Percentiles rank a stretch among this genome's conserved stretches.
phyloP scores from a whole-genome alignment of 2,888 invertebrate species.

The Cerastis leucographa region DNA sequence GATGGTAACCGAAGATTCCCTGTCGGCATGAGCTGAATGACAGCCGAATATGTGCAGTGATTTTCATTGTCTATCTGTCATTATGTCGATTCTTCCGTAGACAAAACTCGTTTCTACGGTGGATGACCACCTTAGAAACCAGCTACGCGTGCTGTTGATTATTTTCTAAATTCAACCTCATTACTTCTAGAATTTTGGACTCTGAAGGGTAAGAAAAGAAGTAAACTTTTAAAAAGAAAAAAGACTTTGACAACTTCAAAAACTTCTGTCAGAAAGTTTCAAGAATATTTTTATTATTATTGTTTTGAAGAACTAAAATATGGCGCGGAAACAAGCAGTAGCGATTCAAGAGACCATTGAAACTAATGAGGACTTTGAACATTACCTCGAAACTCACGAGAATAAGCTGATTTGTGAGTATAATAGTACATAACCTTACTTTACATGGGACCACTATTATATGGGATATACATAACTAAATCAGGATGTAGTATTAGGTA shows the following conservation, averaged over 20 bases:
- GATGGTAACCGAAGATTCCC: not conserved
- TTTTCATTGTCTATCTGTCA: too few relatives aligned
- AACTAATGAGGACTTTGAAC: constrained; percentile 81
- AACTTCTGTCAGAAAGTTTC: constrained; percentile 4
- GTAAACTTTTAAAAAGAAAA: not conserved
- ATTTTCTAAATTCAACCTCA: not conserved
- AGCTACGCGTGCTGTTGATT: not conserved
- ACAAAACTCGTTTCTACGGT: too few relatives aligned
- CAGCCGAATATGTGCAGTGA: not conserved
- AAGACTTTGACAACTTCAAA: not conserved
- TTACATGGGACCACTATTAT: too few relatives aligned
- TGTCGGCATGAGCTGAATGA: not conserved
- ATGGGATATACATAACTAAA: too few relatives aligned
- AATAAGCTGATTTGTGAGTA: constrained; percentile 84
- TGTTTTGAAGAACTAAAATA: constrained; percentile 14
- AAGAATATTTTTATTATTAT: not conserved
- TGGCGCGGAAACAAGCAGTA: constrained; percentile 85
- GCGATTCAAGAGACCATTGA: constrained; percentile 83
- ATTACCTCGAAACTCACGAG: constrained; percentile 72
- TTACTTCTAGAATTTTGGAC: not conserved
- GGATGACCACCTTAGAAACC: too few relatives aligned
- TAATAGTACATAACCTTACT: not conserved
- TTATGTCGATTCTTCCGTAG: too few relatives aligned
- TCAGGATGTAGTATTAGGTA: too few relatives aligned
- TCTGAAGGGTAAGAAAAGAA: not conserved